A percentile compares a stretch with the other conserved stretches of the same genome.
Conservation (phyloP, 1,140 invertebrate species). For the Halotydeus destructor region DNA sequence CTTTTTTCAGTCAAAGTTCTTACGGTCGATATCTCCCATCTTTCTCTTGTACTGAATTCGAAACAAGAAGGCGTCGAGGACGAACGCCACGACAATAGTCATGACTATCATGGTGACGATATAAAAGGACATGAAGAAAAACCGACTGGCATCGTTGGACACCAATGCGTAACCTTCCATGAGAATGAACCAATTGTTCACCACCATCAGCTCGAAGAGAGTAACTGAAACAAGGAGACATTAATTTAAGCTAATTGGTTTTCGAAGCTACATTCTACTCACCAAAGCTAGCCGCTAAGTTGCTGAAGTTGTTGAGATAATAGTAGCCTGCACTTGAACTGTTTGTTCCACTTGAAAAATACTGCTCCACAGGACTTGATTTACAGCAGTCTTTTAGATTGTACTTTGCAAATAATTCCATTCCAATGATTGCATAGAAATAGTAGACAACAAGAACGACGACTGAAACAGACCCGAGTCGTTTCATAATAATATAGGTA, state of each 20-base stretch:
- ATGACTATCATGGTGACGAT: slow-evolving; percentile 42
- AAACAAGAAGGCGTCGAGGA: slow-evolving; percentile 71
- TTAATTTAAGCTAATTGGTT: slow-evolving; percentile 1
- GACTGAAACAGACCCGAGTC: slow-evolving; percentile 47
- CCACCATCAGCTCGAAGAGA: slow-evolving; percentile 69
- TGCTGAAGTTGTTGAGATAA: slow-evolving; percentile 64
- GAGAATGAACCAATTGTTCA: slow-evolving; percentile 70
- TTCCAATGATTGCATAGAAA: slow-evolving; percentile 72
- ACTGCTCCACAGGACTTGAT: slow-evolving; percentile 60
- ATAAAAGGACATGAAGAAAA: slow-evolving; percentile 78
- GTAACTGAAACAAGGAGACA: slow-evolving; percentile 35
- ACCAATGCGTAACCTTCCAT: slow-evolving; percentile 66
- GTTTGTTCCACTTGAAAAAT: slow-evolving; percentile 43
- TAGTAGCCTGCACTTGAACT: slow-evolving; percentile 48
- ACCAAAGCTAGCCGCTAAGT: slow-evolving; percentile 27
- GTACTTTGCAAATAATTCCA: slow-evolving; percentile 60
- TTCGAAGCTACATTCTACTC: slow-evolving; percentile 11
- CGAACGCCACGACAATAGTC: slow-evolving; percentile 71
- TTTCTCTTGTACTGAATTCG: slow-evolving; percentile 63
- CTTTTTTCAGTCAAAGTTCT: slow-evolving; percentile 17
- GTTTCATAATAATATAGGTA: slow-evolving; percentile 45
- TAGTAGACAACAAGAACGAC: slow-evolving; percentile 72
- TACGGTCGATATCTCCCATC: slow-evolving; percentile 58
- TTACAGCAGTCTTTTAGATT: slow-evolving; percentile 62
- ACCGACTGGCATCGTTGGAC: slow-evolving; percentile 31